A percentile compares a stretch with the other conserved stretches of the same genome.
Conservation (phyloP, 2,797 vertebrate genomes). For the Oophaga sylvatica region DNA sequence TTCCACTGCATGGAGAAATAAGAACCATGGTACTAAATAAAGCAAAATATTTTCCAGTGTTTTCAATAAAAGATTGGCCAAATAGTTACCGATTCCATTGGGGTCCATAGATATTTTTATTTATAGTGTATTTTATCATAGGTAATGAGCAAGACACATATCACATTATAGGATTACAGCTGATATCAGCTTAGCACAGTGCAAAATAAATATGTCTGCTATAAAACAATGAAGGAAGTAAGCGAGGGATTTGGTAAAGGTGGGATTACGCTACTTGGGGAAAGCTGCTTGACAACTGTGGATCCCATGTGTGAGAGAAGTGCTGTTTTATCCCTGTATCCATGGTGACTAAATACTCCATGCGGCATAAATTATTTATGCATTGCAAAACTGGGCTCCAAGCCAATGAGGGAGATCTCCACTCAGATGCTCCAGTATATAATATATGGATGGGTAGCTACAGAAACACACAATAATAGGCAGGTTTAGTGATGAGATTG, state of each 20-base stretch:
- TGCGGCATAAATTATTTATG: conserved; percentile 32
- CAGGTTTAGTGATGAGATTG: background rate
- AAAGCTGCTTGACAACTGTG: conserved; percentile 29
- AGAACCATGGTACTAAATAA: background rate
- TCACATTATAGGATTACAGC: conserved; percentile 16
- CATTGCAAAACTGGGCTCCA: conserved; percentile 32
- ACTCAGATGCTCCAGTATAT: conserved; percentile 12
- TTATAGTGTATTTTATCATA: background rate
- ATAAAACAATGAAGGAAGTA: conserved; percentile 15
- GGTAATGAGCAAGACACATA: background rate
- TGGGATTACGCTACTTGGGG: conserved; percentile 20
- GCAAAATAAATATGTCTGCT: conserved; percentile 13
- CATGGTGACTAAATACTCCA: conserved; percentile 41
- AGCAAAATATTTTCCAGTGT: background rate
- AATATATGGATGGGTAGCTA: background rate
- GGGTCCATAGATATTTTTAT: background rate
- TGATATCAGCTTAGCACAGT: background rate
- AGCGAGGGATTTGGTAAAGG: background rate
- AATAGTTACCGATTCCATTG: background rate
- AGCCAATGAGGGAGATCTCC: conserved; percentile 40
- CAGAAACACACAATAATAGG: background rate
- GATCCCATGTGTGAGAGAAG: conserved; percentile 22
- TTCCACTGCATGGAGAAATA: background rate
- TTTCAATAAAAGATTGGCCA: background rate
- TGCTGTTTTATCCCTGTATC: conserved; percentile 34